Evolutionary conservation across 2,797 vertebrate genomes (phyloP).

Genomic region (Diglossa cyanea): DNA sequence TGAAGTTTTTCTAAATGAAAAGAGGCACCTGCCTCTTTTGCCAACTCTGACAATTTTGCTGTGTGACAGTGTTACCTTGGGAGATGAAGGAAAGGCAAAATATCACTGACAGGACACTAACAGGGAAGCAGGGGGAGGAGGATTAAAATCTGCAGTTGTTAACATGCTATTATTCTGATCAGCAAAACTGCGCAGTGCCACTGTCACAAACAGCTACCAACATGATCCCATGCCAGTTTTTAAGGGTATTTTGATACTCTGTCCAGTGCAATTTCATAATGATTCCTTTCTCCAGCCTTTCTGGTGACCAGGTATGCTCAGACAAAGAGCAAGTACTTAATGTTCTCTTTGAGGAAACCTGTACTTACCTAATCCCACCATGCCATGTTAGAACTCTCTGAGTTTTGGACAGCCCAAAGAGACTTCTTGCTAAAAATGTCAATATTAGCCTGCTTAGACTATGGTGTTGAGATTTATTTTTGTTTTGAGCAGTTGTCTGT

Average conservation of each 20-base stretch:
- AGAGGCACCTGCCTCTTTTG: not conserved
- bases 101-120: not conserved
- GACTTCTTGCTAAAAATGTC: not conserved
- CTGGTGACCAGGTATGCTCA: not conserved
- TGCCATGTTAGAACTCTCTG: not conserved
- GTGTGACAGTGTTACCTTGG: not conserved
- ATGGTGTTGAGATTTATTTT: not conserved
- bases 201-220: not conserved
- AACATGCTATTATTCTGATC: not conserved
- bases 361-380: not conserved
- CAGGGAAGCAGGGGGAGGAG: not conserved
- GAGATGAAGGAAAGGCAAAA: not conserved
- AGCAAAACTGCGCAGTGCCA: not conserved
- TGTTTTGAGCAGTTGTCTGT: not conserved
- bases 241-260: not conserved
- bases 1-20: not conserved
- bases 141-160: not conserved
- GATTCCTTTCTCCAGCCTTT: not conserved
- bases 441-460: not conserved
- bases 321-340: not conserved
- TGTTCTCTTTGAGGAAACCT: not conserved
- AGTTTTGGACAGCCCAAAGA: not conserved
- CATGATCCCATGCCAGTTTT: not conserved
- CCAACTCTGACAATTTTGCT: not conserved
- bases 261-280: not conserved